Evolutionary conservation across 2,113 vertebrate genomes (phyloP).

Genomic region (Tringa solitaria): DNA sequence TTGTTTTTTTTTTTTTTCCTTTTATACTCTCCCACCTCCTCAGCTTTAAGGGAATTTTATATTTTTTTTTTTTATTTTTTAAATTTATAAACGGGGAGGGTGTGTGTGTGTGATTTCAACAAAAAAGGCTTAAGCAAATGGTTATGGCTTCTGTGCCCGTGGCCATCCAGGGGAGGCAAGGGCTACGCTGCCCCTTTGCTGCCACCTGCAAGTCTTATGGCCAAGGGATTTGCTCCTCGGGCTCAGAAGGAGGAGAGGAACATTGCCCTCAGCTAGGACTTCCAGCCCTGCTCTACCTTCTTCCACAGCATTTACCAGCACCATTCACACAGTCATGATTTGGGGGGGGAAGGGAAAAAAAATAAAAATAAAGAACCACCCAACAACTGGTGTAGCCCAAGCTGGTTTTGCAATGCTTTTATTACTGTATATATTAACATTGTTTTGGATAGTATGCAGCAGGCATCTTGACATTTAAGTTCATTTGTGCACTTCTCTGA

Average conservation of each 20-base stretch:
- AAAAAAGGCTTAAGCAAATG: neutral
- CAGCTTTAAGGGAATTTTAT: neutral
- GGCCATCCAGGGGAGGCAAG: fast-evolving
- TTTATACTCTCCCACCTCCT: neutral
- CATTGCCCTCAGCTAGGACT: neutral
- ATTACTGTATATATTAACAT: conserved; percentile 72
- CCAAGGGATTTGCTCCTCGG: fast-evolving
- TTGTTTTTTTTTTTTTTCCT: too few relatives aligned
- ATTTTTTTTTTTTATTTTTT: neutral
- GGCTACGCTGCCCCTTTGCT: neutral
- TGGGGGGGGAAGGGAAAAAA: fast-evolving
- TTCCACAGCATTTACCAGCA: fast-evolving
- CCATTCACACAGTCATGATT: fast-evolving
- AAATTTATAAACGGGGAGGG: fast-evolving
- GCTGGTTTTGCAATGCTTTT: conserved; percentile 67
- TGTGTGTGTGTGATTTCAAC: fast-evolving
- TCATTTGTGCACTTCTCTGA: conserved; percentile 63
- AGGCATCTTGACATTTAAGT: conserved; percentile 67
- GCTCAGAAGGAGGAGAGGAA: neutral
- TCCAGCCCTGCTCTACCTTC: neutral
- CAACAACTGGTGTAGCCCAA: conserved; percentile 36
- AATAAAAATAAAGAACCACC: neutral
- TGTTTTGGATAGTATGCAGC: conserved; percentile 61
- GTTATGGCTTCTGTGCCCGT: fast-evolving
- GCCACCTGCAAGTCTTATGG: too few relatives aligned